phyloP scores from a whole-genome alignment of 2,797 vertebrate genomes.

The Tragelaphus eurycerus region DNA sequence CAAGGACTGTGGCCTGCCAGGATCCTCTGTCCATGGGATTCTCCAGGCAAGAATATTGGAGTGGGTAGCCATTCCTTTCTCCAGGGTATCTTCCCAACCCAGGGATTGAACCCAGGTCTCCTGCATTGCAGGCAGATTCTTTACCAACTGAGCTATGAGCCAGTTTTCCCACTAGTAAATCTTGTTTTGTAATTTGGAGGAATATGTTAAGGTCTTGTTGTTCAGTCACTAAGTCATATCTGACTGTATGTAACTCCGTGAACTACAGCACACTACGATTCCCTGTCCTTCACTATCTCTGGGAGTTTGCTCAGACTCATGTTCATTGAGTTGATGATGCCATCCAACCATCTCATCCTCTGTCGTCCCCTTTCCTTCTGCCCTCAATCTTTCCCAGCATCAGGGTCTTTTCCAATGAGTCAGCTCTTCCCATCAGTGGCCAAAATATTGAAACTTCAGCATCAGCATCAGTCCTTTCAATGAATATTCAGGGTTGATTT shows the following conservation, averaged over 20 bases:
- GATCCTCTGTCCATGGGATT: background rate
- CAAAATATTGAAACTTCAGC: background rate
- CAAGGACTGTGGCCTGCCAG: background rate
- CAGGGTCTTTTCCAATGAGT: background rate
- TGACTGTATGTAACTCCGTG: background rate
- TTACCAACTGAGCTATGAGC: background rate
- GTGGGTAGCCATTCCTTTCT: background rate
- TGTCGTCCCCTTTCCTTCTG: background rate
- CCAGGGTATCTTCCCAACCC: background rate
- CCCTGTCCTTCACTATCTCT: background rate
- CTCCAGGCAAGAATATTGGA: background rate
- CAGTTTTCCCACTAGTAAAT: background rate
- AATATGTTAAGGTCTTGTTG: background rate
- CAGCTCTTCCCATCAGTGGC: background rate
- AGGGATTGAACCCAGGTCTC: background rate
- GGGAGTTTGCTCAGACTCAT: background rate
- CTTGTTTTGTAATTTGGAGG: conserved; percentile 43
- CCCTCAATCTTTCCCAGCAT: background rate
- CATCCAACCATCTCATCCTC: background rate
- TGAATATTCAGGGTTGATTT: background rate
- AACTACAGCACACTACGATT: background rate
- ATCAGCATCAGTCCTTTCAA: background rate
- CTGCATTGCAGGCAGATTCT: background rate
- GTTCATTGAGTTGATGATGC: background rate
- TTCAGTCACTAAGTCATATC: background rate